A percentile compares a stretch with the other conserved stretches of the same genome.
These are phyloP conservation scores for Subanguina moxae DNA, from an alignment of 1,140 invertebrate species.

Conservation along the genomic window DNA sequence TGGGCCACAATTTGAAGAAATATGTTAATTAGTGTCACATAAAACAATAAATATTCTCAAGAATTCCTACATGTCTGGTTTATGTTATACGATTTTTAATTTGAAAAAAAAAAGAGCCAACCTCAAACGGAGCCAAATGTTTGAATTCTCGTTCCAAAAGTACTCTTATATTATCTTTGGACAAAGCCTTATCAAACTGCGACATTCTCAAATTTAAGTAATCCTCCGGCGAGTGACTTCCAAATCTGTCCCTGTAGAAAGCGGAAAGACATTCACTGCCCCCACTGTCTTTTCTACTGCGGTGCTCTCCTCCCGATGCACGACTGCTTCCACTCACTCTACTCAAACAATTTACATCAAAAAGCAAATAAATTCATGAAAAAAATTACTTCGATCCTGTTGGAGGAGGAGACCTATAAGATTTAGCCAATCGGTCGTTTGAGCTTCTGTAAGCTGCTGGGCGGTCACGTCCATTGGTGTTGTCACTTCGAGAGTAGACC, in stretches of 20 bases:
- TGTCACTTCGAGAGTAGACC: constrained; percentile 4
- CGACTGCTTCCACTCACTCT: background rate
- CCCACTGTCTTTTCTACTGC: constrained; percentile 17
- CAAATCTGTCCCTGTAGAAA: constrained; percentile 49
- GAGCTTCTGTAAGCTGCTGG: constrained; percentile 3
- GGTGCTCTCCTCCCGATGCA: constrained; percentile 11
- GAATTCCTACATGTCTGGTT: too few species aligned
- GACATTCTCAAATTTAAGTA: constrained; percentile 47
- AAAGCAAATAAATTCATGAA: too few species aligned
- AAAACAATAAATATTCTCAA: too few species aligned
- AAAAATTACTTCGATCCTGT: background rate
- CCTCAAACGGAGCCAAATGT: constrained; percentile 47
- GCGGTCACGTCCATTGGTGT: background rate
- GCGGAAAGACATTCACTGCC: constrained; percentile 31
- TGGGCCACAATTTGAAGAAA: too few species aligned
- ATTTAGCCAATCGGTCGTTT: background rate
- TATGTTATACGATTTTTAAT: constrained; percentile 7
- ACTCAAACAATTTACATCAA: too few species aligned
- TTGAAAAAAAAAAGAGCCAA: constrained; percentile 13
- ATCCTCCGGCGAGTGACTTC: constrained; percentile 47
- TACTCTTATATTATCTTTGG: constrained; percentile 41
- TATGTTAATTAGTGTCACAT: too few species aligned
- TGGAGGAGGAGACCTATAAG: background rate
- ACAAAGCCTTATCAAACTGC: constrained; percentile 33
- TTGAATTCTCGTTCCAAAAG: constrained; percentile 42